Base-by-base conservation (phyloP, 2,113 vertebrate species). In the Rostratula benghalensis region DNA sequence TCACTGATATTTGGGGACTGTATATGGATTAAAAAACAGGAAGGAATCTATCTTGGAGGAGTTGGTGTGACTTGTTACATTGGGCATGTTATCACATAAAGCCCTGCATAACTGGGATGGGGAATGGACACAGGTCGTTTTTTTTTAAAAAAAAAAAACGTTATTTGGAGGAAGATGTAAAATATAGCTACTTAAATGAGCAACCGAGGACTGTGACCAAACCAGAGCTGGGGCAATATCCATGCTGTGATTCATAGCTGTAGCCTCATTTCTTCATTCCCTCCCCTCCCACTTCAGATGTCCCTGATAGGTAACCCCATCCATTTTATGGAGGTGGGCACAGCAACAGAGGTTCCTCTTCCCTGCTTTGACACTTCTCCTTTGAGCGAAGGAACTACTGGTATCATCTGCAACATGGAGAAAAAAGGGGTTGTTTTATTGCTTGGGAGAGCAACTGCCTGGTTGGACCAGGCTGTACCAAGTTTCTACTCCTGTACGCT, bases 381-480 rank as follows among this genome's bases (percentile, higher is more conserved):
- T 79, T 35, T 0, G 0, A 54, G 23, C 28, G n/a, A 51, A 37
- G 37, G n/a, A 83, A 60, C 12, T 20, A 10, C 7, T 0, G 0
- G 3, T n/a, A 2, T 33, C 11, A 20, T 23, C 39, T 77, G 28
- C 37, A 77, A 39, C 20, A 33, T 4, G 43, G 48, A 83, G 48
- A 11, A 45, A 59, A 74, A 79, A 45, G 18, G 9, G 17, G 23
- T 71, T 56, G 9, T 16, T 45, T 91, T 67, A 31, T 59, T 67
- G 23, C 8, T 8, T 33, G 28, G 25, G n/a, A 24, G 7, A 13
- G 10, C 13, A 37, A 13, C 7, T 4, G 7, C 45, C 15, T 45
- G 64, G 11, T 0, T 92, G 61, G 20, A 11, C 25, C 59, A 18
- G 54, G 54, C 31, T 56, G n/a, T 22, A 30, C 25, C 15, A 0